phyloP scores from a whole-genome alignment of 2,113 vertebrate species.

The Ciconia boyciana region DNA sequence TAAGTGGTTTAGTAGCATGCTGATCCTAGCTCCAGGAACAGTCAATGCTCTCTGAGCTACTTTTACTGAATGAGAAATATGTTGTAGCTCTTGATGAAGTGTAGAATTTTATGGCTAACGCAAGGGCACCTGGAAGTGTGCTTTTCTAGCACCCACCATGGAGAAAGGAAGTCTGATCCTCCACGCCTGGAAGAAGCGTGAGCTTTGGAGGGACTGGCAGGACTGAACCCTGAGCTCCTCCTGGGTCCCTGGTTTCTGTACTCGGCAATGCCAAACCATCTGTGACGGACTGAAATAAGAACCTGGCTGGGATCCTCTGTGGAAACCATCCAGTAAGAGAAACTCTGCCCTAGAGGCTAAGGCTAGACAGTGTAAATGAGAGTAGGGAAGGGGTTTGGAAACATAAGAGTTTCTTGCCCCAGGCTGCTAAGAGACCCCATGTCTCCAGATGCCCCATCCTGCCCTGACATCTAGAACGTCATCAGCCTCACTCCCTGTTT shows the following conservation, averaged over 20 bases:
- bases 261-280: background rate
- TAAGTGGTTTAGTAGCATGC: background rate
- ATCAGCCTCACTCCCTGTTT: rapidly evolving
- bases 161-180: background rate
- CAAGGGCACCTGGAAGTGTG: background rate
- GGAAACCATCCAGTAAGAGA: background rate
- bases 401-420: background rate
- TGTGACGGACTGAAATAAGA: background rate
- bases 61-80: background rate
- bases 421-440: background rate
- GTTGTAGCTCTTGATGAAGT: background rate
- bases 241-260: background rate
- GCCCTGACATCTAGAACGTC: background rate
- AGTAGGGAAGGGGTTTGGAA: background rate
- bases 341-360: background rate
- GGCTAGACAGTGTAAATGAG: background rate
- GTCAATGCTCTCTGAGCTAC: background rate
- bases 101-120: background rate
- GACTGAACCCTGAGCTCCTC: background rate
- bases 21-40: background rate
- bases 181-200: background rate
- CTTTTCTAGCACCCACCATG: background rate
- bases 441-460: background rate
- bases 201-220: background rate
- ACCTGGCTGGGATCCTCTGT: background rate